Evolutionary conservation across 1,140 invertebrate species (phyloP).

Genomic region (Odontomachus brunneus): DNA sequence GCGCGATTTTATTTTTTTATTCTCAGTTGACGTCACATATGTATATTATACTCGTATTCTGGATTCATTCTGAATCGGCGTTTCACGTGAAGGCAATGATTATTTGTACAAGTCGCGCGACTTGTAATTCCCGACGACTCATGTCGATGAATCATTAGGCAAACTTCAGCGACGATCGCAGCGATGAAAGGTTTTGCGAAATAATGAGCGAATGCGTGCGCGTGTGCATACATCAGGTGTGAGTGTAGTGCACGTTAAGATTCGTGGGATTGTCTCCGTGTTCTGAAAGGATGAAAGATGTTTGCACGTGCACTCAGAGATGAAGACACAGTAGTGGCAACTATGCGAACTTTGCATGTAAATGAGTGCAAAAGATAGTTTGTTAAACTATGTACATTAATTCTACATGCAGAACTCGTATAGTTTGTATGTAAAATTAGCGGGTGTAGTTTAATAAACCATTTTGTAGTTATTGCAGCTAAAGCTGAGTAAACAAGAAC

Average conservation of each 20-base stretch:
- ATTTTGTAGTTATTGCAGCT: too few species aligned
- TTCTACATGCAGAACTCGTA: too few species aligned
- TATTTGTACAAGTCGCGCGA: slow-evolving; percentile 27
- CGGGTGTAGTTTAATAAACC: too few species aligned
- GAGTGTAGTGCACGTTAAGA: neutral
- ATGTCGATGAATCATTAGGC: slow-evolving; percentile 29
- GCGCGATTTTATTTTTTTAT: neutral
- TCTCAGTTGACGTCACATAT: neutral
- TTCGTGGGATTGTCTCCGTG: neutral
- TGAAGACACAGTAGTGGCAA: too few species aligned
- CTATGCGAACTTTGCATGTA: too few species aligned
- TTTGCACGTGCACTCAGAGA: too few species aligned
- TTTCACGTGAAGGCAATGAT: neutral
- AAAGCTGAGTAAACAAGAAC: too few species aligned
- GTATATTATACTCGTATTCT: too few species aligned
- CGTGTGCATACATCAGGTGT: neutral
- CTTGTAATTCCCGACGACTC: neutral
- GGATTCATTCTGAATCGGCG: slow-evolving; percentile 2
- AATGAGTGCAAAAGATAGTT: too few species aligned
- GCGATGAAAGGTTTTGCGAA: neutral
- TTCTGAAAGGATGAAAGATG: too few species aligned
- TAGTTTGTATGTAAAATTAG: too few species aligned
- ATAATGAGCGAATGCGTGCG: neutral
- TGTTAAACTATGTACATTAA: too few species aligned
- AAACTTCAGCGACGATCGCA: neutral